Conservation (phyloP, 1,140 invertebrate species). For the Delia radicum region DNA sequence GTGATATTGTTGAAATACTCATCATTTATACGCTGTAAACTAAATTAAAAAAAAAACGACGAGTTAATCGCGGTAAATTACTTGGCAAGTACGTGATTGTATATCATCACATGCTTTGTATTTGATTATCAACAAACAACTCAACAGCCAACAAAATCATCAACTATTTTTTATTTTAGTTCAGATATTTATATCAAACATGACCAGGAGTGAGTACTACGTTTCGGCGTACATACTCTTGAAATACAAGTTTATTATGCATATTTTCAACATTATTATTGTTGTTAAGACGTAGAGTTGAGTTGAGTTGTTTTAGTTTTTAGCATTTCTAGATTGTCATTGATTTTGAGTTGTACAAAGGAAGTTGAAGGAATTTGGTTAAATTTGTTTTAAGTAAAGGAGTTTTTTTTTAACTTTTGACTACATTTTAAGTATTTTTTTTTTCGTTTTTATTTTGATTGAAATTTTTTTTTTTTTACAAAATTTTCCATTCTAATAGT, state of each 20-base stretch:
- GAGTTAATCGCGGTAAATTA: conserved; percentile 23
- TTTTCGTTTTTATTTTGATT: background rate
- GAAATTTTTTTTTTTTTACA: background rate
- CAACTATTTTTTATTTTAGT: background rate
- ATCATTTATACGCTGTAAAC: background rate
- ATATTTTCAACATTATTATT: conserved; percentile 14
- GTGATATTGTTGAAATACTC: background rate
- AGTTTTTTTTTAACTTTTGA: background rate
- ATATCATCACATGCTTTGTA: conserved; percentile 3
- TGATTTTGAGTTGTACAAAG: background rate
- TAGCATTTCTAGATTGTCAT: background rate
- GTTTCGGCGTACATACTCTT: background rate
- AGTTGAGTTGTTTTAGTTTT: background rate
- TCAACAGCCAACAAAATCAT: background rate
- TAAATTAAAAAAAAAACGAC: conserved; percentile 8
- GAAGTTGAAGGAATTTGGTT: background rate
- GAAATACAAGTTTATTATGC: conserved; percentile 1
- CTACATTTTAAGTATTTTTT: background rate
- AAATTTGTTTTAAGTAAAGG: background rate
- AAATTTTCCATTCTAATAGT: background rate
- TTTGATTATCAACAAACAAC: background rate
- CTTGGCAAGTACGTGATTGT: conserved; percentile 23
- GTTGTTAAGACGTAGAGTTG: background rate
- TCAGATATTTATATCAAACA: background rate
- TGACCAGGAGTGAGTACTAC: background rate